Evolutionary conservation across 2,113 vertebrate species (phyloP), one percentile per base, ranked within the genome.

Genomic region (Talpa occidentalis): DNA sequence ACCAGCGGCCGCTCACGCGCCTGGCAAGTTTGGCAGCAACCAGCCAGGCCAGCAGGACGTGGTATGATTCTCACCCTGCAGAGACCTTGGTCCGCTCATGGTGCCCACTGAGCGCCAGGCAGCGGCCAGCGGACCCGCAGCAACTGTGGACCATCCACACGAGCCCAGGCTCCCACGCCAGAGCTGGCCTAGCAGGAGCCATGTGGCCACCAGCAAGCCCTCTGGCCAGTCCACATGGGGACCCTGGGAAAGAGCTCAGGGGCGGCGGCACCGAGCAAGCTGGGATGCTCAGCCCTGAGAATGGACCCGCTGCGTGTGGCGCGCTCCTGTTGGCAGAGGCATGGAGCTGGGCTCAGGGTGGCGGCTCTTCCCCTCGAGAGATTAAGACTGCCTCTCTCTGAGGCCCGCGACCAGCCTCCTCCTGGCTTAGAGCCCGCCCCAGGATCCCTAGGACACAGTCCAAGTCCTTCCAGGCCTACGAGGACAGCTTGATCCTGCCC

Each of bases 41-140:
- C 26, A 3, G 32, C 1, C 6, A 11, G 47, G 74, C n/a, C n/a
- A n/a, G n/a, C 54, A 2, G 35, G 49, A 7, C 2, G 6, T 0
- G 64, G 40, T 2, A 1, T 1, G 19, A 10, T 4, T 5, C 44
- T 37, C 4, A 0, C 10, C 21, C 2, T 4, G 3, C 2, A 4
- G 84, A 4, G 1, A n/a, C 35, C 47, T 0, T 0, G 47, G 37
- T 14, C n/a, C 32, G 5, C 30, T 42, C 37, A 0, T 0, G 21
- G 7, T 0, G 2, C 37, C 82, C 16, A 1, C 24, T 0, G 9
- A 47, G 42, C 0, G 8, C 49, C 15, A 19, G 16, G 16, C 47
- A 3, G 11, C 0, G 17, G 26, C 32, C 37, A 14, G 44, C 0
- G 2, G 1, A 28, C 73, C 0, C 24, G 42, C 54, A 32, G 44